A percentile compares a stretch with the other conserved stretches of the same genome.
Conservation (phyloP, 2,888 invertebrate species). For the Stenichneumon culpator region DNA sequence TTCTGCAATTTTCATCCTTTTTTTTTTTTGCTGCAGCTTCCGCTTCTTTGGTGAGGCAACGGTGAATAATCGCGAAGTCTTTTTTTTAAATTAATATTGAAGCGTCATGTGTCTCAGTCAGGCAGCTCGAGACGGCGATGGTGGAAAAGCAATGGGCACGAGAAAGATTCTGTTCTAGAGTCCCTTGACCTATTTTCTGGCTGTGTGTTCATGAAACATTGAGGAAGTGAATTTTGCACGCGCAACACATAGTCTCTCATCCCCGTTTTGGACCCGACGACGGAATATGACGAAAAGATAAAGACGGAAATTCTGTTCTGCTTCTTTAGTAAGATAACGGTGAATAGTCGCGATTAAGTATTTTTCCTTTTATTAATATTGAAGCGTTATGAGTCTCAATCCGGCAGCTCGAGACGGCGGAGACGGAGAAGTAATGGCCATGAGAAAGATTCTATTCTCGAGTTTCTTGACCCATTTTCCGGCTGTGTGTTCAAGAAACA, state of each 20-base stretch:
- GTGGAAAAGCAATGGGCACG: not conserved
- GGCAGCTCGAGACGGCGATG: not conserved
- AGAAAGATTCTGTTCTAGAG: conserved; percentile 9
- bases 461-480: conserved; percentile 11
- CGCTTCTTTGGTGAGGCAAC: not conserved
- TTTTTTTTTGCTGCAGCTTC: not conserved
- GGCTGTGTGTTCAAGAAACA: conserved; percentile 8
- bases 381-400: not conserved
- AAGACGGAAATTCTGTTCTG: conserved; percentile 31
- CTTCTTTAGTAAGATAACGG: conserved; percentile 12
- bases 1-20: conserved; percentile 18
- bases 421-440: not conserved
- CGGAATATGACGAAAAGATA: conserved; percentile 7
- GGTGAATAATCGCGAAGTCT: conserved; percentile 28
- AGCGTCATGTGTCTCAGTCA: not conserved
- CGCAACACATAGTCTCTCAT: conserved; percentile 7
- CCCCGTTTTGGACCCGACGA: not conserved
- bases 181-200: not conserved
- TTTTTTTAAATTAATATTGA: not conserved
- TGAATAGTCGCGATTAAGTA: conserved; percentile 17
- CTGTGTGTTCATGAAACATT: conserved; percentile 16
- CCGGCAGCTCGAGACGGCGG: not conserved
- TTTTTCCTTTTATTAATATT: not conserved
- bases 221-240: conserved; percentile 30
- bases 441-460: conserved; percentile 13